Conservation (phyloP, 2,113 vertebrate genomes). For the Psettodes erumei region DNA sequence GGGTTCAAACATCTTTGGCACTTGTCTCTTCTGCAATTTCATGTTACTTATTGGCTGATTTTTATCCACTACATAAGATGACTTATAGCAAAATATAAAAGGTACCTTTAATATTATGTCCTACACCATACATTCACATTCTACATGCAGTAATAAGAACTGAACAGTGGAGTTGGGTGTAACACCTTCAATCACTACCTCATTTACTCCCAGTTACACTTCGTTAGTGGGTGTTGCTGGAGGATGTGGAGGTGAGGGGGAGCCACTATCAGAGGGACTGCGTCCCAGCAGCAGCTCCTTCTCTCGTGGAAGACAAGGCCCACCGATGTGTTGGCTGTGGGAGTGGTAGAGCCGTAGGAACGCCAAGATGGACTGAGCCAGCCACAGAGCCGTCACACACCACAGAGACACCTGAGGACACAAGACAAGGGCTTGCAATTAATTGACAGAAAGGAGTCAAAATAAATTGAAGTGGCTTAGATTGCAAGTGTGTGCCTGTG, state of each 20-base stretch:
- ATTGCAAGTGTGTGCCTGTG: not conserved
- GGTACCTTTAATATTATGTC: not conserved
- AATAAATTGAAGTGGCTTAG: not conserved
- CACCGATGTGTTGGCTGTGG: conserved; percentile 80
- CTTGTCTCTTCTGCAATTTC: not conserved
- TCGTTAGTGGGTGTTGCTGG: conserved; percentile 66
- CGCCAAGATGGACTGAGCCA: conserved; percentile 81
- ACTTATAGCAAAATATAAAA: conserved; percentile 1
- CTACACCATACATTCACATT: not conserved
- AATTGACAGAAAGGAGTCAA: not conserved
- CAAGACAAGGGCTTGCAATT: not conserved
- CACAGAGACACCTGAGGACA: conserved; percentile 79
- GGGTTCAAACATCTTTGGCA: conserved; percentile 29
- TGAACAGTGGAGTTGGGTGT: not conserved
- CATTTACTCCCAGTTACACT: conserved; percentile 55
- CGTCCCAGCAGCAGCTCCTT: conserved; percentile 81
- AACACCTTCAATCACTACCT: not conserved
- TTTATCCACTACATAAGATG: not conserved
- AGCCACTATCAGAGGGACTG: conserved; percentile 57
- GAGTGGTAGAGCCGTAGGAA: conserved; percentile 86
- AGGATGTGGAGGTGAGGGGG: conserved; percentile 58
- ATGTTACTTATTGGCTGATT: not conserved
- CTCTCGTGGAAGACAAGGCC: conserved; percentile 81
- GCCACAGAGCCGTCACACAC: conserved; percentile 82
- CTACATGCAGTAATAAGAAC: not conserved